phyloP scores from a whole-genome alignment of 2,888 invertebrate genomes.

The Nephrocerus scutellatus region DNA sequence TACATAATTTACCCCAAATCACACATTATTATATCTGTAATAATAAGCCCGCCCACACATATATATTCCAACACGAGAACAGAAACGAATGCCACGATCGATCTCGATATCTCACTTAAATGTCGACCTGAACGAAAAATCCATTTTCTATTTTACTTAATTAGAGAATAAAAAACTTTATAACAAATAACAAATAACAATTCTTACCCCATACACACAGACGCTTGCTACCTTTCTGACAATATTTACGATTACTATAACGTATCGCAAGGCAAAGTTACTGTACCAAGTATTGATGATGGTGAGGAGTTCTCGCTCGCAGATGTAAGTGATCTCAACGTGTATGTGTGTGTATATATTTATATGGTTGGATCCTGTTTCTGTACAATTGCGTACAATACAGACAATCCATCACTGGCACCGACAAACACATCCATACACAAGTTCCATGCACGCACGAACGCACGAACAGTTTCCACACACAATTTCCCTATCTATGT shows the following conservation, averaged over 20 bases:
- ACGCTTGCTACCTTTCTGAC: slow-evolving; percentile 70
- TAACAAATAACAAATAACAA: too few relatives aligned
- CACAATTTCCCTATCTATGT: too few relatives aligned
- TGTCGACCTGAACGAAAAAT: neutral
- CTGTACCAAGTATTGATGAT: slow-evolving; percentile 93
- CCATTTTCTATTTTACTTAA: neutral
- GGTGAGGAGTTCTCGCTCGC: slow-evolving; percentile 83
- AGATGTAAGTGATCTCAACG: slow-evolving; percentile 74
- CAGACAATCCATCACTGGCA: neutral
- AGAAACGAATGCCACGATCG: slow-evolving; percentile 1
- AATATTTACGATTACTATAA: slow-evolving; percentile 90
- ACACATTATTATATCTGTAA: too few relatives aligned
- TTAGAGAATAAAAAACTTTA: neutral
- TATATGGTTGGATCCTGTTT: neutral
- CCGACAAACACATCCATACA: neutral
- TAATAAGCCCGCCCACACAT: too few relatives aligned
- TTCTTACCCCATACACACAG: slow-evolving; percentile 53
- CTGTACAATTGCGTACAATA: neutral
- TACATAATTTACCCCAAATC: too few relatives aligned
- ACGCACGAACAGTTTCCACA: too few relatives aligned
- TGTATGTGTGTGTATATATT: slow-evolving; percentile 16
- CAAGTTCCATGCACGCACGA: too few relatives aligned
- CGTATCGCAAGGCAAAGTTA: slow-evolving; percentile 94
- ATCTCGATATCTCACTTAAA: neutral
- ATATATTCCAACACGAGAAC: too few relatives aligned